These are phyloP conservation scores for Prietella phreatophila DNA, from an alignment of 2,113 vertebrate species.

Conservation along the genomic window DNA sequence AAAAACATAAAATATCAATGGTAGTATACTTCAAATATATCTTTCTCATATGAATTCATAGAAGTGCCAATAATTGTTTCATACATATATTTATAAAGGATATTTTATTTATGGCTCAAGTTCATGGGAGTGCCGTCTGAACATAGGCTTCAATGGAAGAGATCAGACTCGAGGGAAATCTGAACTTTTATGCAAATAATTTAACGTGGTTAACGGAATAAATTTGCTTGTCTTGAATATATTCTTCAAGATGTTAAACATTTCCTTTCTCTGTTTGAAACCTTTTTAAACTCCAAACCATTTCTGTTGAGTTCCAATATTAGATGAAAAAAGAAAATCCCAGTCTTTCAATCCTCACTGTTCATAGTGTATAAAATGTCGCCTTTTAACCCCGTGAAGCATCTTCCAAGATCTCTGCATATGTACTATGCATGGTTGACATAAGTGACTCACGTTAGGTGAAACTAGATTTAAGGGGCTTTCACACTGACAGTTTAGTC, in stretches of 20 bases:
- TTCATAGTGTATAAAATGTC: neutral
- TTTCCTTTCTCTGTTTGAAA: neutral
- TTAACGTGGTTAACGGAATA: neutral
- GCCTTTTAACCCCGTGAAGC: too few relatives aligned
- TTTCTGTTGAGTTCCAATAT: neutral
- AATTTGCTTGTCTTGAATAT: neutral
- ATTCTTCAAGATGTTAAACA: neutral
- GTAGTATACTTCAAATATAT: too few relatives aligned
- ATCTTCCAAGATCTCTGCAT: neutral
- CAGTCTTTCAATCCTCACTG: neutral
- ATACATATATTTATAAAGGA: too few relatives aligned
- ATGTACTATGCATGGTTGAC: conserved; percentile 7
- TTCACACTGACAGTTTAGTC: too few relatives aligned
- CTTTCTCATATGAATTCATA: too few relatives aligned
- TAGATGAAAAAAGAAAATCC: neutral
- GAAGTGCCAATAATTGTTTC: too few relatives aligned
- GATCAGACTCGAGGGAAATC: neutral
- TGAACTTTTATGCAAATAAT: neutral
- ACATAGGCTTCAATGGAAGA: neutral
- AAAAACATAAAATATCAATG: too few relatives aligned
- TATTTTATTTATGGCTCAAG: neutral
- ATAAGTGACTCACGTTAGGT: conserved; percentile 25
- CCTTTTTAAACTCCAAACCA: neutral
- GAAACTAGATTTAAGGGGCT: neutral
- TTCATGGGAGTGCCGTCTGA: neutral